Evolutionary conservation across 2,888 invertebrate genomes (phyloP).

Genomic region (Meteorus colon): DNA sequence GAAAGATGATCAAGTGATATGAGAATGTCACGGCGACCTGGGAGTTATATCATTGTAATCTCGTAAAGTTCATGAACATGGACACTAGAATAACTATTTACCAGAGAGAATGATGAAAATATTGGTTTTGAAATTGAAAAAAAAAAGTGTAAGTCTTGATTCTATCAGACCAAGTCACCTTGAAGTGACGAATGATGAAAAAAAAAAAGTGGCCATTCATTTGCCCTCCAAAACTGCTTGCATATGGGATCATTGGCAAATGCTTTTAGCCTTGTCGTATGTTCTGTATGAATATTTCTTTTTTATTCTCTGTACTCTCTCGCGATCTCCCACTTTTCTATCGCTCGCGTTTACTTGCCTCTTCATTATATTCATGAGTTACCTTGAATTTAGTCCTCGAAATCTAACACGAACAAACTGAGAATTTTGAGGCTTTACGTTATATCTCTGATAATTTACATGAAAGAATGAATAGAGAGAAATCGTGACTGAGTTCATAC

Average conservation of each 20-base stretch:
- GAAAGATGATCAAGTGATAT: background rate
- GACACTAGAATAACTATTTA: background rate
- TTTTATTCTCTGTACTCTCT: background rate
- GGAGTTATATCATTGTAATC: background rate
- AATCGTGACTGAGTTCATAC: constrained; percentile 10
- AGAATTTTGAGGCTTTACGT: constrained; percentile 27
- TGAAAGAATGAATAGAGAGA: constrained; percentile 6
- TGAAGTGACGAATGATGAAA: constrained; percentile 52
- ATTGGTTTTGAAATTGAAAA: constrained; percentile 42
- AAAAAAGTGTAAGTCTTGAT: constrained; percentile 61
- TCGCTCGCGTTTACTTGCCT: background rate
- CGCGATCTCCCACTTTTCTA: constrained; percentile 13
- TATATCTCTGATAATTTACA: constrained; percentile 20
- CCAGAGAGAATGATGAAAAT: background rate
- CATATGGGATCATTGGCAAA: constrained; percentile 55
- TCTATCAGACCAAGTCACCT: constrained; percentile 55
- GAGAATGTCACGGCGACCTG: background rate
- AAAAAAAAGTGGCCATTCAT: constrained; percentile 26
- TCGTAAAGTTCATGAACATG: constrained; percentile 4
- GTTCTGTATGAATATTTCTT: background rate
- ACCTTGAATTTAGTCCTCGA: constrained; percentile 59
- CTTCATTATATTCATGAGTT: constrained; percentile 25
- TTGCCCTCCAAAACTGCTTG: constrained; percentile 43
- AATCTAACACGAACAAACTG: constrained; percentile 42
- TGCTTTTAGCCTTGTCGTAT: constrained; percentile 16